A percentile compares a stretch with the other conserved stretches of the same genome.
Conservation (phyloP, 2,888 invertebrate genomes). For the Tanaodytes sp. region DNA sequence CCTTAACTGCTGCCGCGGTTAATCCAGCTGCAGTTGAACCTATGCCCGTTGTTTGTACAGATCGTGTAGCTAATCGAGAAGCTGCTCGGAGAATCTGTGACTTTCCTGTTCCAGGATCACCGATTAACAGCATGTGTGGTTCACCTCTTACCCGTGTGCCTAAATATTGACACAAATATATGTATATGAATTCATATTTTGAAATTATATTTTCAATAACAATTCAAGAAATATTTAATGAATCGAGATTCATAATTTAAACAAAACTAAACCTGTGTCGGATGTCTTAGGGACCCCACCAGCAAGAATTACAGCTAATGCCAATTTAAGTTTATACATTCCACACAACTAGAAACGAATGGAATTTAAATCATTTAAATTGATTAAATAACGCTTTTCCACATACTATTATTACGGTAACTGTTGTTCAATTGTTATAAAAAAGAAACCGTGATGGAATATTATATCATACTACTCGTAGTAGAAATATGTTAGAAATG, state of each 20-base stretch:
- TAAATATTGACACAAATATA: too few species aligned
- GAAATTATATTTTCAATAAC: too few species aligned
- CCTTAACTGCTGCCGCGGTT: conserved; percentile 89
- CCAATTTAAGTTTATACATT: conserved; percentile 89
- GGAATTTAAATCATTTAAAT: too few species aligned
- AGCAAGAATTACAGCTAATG: conserved; percentile 80
- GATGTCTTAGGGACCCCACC: conserved; percentile 75
- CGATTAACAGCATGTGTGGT: conserved; percentile 88
- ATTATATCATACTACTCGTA: too few species aligned
- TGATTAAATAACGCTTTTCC: too few species aligned
- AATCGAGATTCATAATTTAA: neutral
- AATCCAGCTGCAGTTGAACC: conserved; percentile 91
- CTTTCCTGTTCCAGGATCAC: conserved; percentile 92
- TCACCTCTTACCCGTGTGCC: conserved; percentile 82
- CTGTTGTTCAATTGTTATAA: neutral
- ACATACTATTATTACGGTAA: neutral
- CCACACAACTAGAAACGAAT: conserved; percentile 83
- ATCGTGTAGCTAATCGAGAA: conserved; percentile 79
- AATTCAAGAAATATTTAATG: too few species aligned
- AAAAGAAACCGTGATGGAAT: too few species aligned
- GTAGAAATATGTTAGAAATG: too few species aligned
- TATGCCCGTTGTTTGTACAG: conserved; percentile 89
- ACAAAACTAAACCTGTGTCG: conserved; percentile 71
- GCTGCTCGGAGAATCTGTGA: conserved; percentile 87
- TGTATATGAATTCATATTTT: neutral